These are phyloP conservation scores for Nyctalus aviator DNA, from an alignment of 2,797 vertebrate species.

Conservation along the genomic window DNA sequence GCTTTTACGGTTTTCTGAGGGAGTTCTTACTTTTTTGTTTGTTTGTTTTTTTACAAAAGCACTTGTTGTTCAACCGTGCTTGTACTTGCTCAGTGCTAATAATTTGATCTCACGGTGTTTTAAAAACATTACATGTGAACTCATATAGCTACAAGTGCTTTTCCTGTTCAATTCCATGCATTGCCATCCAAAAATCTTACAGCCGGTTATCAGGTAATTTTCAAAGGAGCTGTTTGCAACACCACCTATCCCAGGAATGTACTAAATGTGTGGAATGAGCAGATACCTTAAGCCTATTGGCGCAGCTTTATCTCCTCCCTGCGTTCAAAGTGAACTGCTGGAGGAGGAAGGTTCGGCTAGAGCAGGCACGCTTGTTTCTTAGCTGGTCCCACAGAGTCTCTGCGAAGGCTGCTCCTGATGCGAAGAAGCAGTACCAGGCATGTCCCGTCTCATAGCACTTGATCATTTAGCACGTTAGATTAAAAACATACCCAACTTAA, in stretches of 20 bases:
- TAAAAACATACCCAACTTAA: neutral
- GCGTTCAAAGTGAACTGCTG: neutral
- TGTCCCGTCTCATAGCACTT: neutral
- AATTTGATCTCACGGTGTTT: neutral
- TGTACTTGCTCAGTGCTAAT: neutral
- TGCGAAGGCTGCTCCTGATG: conserved; percentile 31
- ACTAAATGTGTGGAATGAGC: conserved; percentile 48
- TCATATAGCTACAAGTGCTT: neutral
- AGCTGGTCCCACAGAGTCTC: conserved; percentile 28
- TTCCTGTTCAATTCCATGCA: neutral
- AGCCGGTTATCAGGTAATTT: conserved; percentile 17
- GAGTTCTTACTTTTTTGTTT: conserved; percentile 23
- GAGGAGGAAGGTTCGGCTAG: neutral
- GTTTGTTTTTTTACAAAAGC: conserved; percentile 47
- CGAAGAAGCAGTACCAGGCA: conserved; percentile 30
- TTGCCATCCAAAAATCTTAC: neutral
- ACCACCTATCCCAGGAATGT: conserved; percentile 38
- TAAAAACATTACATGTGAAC: neutral
- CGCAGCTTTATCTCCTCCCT: conserved; percentile 10
- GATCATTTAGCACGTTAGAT: neutral
- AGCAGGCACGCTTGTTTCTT: neutral
- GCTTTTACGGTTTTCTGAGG: conserved; percentile 23
- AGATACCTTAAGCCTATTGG: neutral
- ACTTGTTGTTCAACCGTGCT: conserved; percentile 49
- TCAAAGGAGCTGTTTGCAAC: neutral